Evolutionary conservation across 37 sponge, comb jelly and placozoan genomes (phyloP), one percentile per base, ranked within the genome.

Genomic region (Geodia barretti): DNA sequence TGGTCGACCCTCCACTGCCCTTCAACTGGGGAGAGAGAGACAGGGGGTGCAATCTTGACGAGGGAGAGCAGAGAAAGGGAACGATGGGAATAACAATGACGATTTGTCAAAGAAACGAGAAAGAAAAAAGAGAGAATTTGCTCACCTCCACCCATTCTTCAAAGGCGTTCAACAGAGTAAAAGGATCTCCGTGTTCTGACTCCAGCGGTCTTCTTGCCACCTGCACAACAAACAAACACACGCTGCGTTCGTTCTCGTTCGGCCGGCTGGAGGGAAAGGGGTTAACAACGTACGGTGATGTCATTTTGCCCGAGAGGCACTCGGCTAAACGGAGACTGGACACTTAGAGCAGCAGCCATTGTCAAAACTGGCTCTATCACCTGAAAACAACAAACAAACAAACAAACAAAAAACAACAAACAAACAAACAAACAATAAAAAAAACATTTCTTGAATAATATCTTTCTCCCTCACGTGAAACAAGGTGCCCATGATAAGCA

Each of bases 81-180:
- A 24, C 11, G 47, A 29, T 73, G 73, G 47, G 73, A 25, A 41
- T 30, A 42, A n/a, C n/a, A n/a, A n/a, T n/a, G n/a, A 58, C 19
- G 60, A 58, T 11, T 20, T 19, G 60, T 11, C 11, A 11, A 58
- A 58, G 19, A 19, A 19, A 58, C 11, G 60, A 58, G 60, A 58
- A 19, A 58, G 60, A 58, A 58, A 20, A 58, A 58, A 58, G 60
- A 2, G 70, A 4, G 1, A 9, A 3, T 1, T 1, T 25, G n/a
- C 86, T 25, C 63, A 97, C 97, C 85, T 94, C 82, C 24, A 94
- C 60, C 97, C 97, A 97, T 39, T 89, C 92, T 64, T 97, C 89
- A 87, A 80, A 97, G 4, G 95, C 87, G 73, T 93, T 97, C 60
- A 97, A 65, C 35, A 97, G 75, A 3, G 94, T 97, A 43, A 91